Evolutionary conservation across 2,797 vertebrate genomes (phyloP).

Genomic region (Enteromius thamalakanensis): DNA sequence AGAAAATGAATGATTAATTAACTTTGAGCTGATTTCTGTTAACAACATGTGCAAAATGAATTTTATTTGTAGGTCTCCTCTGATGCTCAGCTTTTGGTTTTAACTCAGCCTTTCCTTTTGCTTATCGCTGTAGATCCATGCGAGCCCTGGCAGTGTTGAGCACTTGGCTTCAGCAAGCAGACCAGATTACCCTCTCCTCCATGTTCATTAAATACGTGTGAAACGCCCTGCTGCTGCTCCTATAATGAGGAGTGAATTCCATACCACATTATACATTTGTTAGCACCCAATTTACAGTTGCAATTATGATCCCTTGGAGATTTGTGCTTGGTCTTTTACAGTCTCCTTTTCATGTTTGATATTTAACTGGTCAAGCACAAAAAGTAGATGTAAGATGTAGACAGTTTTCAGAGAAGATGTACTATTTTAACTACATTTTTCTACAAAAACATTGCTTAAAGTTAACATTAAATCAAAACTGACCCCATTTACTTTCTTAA

Average conservation of each 20-base stretch:
- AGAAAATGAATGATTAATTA: neutral
- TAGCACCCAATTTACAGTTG: conserved; percentile 49
- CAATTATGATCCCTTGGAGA: conserved; percentile 32
- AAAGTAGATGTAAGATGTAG: neutral
- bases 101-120: conserved; percentile 3
- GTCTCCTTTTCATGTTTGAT: conserved; percentile 9
- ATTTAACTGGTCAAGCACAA: conserved; percentile 1
- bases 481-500: neutral
- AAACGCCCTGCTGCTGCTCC: conserved; percentile 34
- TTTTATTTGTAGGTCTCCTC: neutral
- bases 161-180: conserved; percentile 42
- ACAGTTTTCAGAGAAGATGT: neutral
- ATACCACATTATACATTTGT: conserved; percentile 38
- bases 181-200: conserved; percentile 45
- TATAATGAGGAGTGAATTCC: conserved; percentile 39
- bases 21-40: conserved; percentile 13
- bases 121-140: conserved; percentile 33
- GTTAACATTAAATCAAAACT: conserved; percentile 1
- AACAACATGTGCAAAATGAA: conserved; percentile 13
- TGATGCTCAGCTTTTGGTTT: conserved; percentile 27
- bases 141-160: conserved; percentile 24
- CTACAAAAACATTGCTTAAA: neutral
- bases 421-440: neutral
- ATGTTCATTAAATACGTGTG: conserved; percentile 51
- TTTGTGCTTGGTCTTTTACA: conserved; percentile 30